Base-by-base conservation (phyloP, 2,888 invertebrate species). In the Tiliacea aurago region DNA sequence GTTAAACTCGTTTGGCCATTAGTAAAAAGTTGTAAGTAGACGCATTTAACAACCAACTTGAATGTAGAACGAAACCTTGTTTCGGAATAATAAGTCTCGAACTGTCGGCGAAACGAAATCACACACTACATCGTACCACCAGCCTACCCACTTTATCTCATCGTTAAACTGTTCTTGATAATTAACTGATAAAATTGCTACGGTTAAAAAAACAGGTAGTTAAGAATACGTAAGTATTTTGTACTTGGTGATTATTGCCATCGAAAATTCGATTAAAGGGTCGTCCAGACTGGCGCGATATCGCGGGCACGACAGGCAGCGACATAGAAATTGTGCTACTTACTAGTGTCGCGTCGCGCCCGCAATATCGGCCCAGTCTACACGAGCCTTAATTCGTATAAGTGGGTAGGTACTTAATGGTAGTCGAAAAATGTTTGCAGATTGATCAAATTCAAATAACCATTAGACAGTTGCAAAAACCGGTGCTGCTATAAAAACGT, bases 1-100 rank as follows among this genome's bases (percentile, higher is more conserved):
- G 89, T 87, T 75, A 68, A 83, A 89, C 89, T 70, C n/a, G 90
- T 89, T 87, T 79, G 66, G 68, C 65, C 80, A 85, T 87, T 87
- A 86, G 80, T 89, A 83, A 88, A 87, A 89, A 88, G 81, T 78
- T 83, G 84, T 81, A 84, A 79, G 80, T 85, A 83, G 78, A 80
- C 66, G 77, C 69, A 81, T 80, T 83, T 84, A 65, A 82, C 59
- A 61, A 77, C 73, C 77, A 81, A 73, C 66, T 70, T 80, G 65
- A 56, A 76, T 80, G 71, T 85, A 75, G 83, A 80, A 80, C 74
- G 78, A 76, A 77, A 78, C 79, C 81, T 81, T 81, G 77, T 73
- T 76, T 67, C 63, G 62, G 67, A 65, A 41, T 76, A 80, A 78
- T 79, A 76, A 63, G 45, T 77, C 64, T 69, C 41, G 47, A 58